phyloP scores from a whole-genome alignment of 2,797 vertebrate genomes.

The Brachyrhaphis roseni region DNA sequence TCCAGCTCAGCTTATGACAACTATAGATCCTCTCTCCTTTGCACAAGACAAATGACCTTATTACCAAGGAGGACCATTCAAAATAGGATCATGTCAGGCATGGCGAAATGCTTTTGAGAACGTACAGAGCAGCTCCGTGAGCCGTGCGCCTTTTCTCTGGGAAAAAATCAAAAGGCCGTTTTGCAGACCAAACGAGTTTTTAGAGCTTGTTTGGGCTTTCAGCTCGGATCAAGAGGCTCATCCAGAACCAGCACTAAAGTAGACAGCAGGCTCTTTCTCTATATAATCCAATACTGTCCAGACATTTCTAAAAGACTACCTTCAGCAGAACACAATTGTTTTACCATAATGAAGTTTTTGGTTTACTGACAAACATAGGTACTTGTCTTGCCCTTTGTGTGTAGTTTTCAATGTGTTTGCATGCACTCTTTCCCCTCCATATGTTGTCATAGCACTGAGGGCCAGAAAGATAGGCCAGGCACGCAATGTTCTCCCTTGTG shows the following conservation, averaged over 20 bases:
- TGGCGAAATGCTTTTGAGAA: constrained; percentile 53
- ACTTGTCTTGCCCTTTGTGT: constrained; percentile 28
- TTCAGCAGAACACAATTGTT: constrained; percentile 50
- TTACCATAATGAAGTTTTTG: constrained; percentile 58
- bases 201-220: constrained; percentile 54
- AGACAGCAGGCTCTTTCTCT: constrained; percentile 23
- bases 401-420: constrained; percentile 17
- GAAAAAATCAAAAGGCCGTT: constrained; percentile 56
- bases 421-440: not conserved
- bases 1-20: constrained; percentile 69
- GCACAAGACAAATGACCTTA: constrained; percentile 80
- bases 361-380: constrained; percentile 28
- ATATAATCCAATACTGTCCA: constrained; percentile 30
- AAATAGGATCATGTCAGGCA: constrained; percentile 74
- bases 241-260: constrained; percentile 28
- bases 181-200: constrained; percentile 40
- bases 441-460: constrained; percentile 39
- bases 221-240: constrained; percentile 41
- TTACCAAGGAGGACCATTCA: constrained; percentile 73
- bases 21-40: constrained; percentile 70
- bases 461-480: constrained; percentile 36
- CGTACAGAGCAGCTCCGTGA: constrained; percentile 45
- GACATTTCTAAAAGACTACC: constrained; percentile 28
- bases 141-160: constrained; percentile 20
- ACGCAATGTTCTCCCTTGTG: constrained; percentile 66